Evolutionary conservation across 2,888 invertebrate genomes (phyloP), one percentile per base, ranked within the genome.

Genomic region (Scaptomyza cyrtandrae): DNA sequence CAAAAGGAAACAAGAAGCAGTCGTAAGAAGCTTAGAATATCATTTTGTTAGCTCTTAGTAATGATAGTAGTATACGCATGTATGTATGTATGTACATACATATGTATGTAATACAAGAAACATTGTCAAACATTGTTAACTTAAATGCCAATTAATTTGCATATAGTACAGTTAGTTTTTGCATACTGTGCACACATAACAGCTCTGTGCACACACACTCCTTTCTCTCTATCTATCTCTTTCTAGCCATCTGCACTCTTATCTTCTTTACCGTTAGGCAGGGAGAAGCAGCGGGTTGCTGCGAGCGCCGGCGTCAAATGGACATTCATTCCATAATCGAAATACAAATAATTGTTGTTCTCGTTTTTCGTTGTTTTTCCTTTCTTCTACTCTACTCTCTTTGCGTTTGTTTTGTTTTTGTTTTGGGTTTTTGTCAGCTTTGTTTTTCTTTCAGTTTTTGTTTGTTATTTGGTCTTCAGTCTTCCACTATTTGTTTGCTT

Each of bases 261-360:
- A 10, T 45, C 9, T 31, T 41, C 9, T 11, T 39, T 14, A 4
- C 13, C 14, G 19, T 13, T 9, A 13, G 14, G 11, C 7, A 29
- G 7, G 29, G 29, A 0, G 9, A 3, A 3, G 16, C 31, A 19
- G 44, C 13, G 14, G 14, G 33, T 10, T 33, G 44, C n/a, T n/a
- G n/a, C n/a, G n/a, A 49, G 35, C 50, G 35, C 50, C 52, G 53
- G 65, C 63, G 44, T 27, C 48, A 44, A 70, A 27, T 54, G 57
- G 41, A 57, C 57, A 64, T 33, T 43, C 31, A 31, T 71, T 63
- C 31, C 65, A 65, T 73, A 76, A 72, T 72, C 73, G 59, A 73
- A 77, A 43, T 19, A 77, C 66, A 72, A 65, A 77, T 65, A 77
- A 76, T 72, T 64, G 29, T 37, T 50, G n/a, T 44, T 57, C 14